Evolutionary conservation across 2,797 vertebrate genomes (phyloP).

Genomic region (Euphonia xanthogaster): DNA sequence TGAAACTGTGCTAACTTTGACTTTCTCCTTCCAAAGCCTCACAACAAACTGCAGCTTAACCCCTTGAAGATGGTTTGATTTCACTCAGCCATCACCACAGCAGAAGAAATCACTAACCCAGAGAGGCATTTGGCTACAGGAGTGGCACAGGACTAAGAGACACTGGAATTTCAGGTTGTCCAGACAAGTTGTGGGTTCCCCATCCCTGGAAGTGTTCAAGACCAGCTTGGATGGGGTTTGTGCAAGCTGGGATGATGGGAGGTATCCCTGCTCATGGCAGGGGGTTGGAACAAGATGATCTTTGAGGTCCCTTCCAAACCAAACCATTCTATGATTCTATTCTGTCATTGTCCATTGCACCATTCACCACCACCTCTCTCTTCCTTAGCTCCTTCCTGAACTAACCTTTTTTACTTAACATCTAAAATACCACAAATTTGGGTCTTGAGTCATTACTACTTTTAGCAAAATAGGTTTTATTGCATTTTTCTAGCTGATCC

Average conservation of each 20-base stretch:
- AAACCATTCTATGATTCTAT: background rate
- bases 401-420: background rate
- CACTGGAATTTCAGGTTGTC: background rate
- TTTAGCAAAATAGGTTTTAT: background rate
- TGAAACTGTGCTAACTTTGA: constrained; percentile 15
- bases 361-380: background rate
- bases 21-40: constrained; percentile 9
- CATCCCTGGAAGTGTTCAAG: background rate
- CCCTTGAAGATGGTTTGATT: background rate
- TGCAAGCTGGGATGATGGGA: background rate
- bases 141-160: background rate
- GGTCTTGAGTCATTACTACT: background rate
- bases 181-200: background rate
- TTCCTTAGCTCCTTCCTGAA: background rate
- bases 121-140: background rate
- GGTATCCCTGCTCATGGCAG: background rate
- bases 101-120: background rate
- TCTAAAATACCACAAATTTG: background rate
- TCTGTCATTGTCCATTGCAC: background rate
- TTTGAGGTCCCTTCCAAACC: background rate
- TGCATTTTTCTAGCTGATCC: background rate
- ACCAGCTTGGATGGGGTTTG: background rate
- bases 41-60: constrained; percentile 16
- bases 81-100: background rate
- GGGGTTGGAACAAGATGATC: background rate